Conservation (phyloP, 2,113 vertebrate genomes). For the Nannospalax galili region DNA sequence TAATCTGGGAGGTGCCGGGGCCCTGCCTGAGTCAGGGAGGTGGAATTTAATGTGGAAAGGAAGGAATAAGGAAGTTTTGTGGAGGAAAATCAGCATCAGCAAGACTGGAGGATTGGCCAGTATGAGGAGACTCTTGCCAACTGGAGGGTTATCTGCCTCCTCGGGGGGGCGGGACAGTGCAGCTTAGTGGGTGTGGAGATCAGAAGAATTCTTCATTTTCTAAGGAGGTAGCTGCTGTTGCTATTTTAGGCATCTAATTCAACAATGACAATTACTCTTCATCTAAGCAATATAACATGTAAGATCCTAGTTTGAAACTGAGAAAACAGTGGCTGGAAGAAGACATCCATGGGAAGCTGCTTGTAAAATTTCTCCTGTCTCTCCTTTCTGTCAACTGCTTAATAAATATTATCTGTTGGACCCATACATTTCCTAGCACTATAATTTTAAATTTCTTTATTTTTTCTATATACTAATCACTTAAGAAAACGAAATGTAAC, state of each 20-base stretch:
- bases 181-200: not conserved
- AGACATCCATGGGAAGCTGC: not conserved
- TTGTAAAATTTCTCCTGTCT: constrained; percentile 22
- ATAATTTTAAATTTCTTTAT: constrained; percentile 23
- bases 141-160: not conserved
- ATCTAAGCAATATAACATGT: not conserved
- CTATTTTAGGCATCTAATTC: not conserved
- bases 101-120: not conserved
- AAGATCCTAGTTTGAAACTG: constrained; percentile 17
- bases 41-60: constrained; percentile 35
- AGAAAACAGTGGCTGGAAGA: not conserved
- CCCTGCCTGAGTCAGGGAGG: not conserved
- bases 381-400: not conserved
- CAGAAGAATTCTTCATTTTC: not conserved
- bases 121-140: not conserved
- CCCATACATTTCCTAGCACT: not conserved
- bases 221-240: not conserved
- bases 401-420: constrained; percentile 1
- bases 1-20: not conserved
- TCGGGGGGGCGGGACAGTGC: not conserved
- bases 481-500: not conserved
- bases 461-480: constrained; percentile 32
- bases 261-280: constrained; percentile 12
- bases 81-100: not conserved
- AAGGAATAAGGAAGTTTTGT: not conserved